These are phyloP conservation scores for Protonibea diacanthus DNA, from an alignment of 2,797 vertebrate genomes.

Conservation along the genomic window DNA sequence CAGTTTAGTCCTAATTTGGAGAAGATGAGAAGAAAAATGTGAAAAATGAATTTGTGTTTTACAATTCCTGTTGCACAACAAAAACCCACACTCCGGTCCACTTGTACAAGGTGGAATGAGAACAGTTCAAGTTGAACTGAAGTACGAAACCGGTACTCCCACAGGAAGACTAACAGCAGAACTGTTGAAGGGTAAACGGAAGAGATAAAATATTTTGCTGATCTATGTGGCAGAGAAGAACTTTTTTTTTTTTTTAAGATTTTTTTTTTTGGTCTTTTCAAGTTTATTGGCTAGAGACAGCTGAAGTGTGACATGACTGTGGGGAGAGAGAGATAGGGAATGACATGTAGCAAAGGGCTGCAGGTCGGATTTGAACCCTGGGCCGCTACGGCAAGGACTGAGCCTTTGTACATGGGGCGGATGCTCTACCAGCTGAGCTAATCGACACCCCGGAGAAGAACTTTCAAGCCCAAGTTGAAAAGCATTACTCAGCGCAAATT, in stretches of 20 bases:
- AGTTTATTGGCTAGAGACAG: too few relatives aligned
- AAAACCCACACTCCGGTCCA: not conserved
- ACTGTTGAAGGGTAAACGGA: not conserved
- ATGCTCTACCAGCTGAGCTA: too few relatives aligned
- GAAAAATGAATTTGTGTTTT: not conserved
- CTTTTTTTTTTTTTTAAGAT: not conserved
- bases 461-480: slow-evolving; percentile 4
- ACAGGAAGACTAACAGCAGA: slow-evolving; percentile 2
- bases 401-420: too few relatives aligned
- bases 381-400: too few relatives aligned
- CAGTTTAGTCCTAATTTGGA: slow-evolving; percentile 7
- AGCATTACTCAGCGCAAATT: not conserved
- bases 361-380: too few relatives aligned
- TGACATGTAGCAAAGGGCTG: too few relatives aligned
- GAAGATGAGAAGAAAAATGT: slow-evolving; percentile 2
- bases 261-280: too few relatives aligned
- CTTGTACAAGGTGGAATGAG: not conserved
- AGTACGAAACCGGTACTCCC: slow-evolving; percentile 4
- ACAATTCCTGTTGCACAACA: not conserved
- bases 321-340: too few relatives aligned
- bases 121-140: not conserved
- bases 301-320: too few relatives aligned
- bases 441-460: not conserved
- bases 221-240: not conserved
- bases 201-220: slow-evolving; percentile 4